These are phyloP conservation scores for Ailuropoda melanoleuca DNA, from an alignment of 2,113 vertebrate species.

Conservation along the genomic window DNA sequence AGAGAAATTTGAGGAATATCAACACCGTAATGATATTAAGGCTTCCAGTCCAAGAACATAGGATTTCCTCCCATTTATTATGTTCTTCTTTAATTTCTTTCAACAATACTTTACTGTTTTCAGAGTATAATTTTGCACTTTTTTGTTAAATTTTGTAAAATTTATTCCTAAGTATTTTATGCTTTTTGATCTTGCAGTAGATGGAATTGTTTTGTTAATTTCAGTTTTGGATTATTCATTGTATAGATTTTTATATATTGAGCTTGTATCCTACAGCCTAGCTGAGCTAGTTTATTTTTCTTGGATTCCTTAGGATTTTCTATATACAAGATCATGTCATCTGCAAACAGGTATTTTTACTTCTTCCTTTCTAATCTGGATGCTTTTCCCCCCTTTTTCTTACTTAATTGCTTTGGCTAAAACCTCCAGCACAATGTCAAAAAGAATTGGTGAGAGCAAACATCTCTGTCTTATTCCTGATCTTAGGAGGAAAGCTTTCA, in stretches of 20 bases:
- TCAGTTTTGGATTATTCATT: not conserved
- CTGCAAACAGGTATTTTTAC: slow-evolving; percentile 3
- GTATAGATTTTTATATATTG: not conserved
- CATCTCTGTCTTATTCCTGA: not conserved
- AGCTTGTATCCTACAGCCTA: not conserved
- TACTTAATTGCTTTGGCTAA: not conserved
- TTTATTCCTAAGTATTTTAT: not conserved
- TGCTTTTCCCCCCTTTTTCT: not conserved
- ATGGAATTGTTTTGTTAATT: not conserved
- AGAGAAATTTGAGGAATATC: not conserved
- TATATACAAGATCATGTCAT: not conserved
- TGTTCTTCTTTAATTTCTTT: not conserved
- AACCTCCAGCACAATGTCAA: not conserved
- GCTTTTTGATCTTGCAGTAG: not conserved
- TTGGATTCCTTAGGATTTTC: not conserved
- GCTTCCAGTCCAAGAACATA: not conserved
- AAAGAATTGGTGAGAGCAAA: not conserved
- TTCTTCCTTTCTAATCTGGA: not conserved
- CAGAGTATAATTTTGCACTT: not conserved
- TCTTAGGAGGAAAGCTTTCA: not conserved
- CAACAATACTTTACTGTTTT: not conserved
- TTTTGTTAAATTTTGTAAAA: slow-evolving; percentile 2
- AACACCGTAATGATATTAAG: slow-evolving; percentile 5
- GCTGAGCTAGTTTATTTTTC: not conserved
- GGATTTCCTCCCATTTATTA: not conserved